A percentile compares a stretch with the other conserved stretches of the same genome.
Conservation (phyloP, 2,113 vertebrate genomes). For the Phylloscopus trochilus region DNA sequence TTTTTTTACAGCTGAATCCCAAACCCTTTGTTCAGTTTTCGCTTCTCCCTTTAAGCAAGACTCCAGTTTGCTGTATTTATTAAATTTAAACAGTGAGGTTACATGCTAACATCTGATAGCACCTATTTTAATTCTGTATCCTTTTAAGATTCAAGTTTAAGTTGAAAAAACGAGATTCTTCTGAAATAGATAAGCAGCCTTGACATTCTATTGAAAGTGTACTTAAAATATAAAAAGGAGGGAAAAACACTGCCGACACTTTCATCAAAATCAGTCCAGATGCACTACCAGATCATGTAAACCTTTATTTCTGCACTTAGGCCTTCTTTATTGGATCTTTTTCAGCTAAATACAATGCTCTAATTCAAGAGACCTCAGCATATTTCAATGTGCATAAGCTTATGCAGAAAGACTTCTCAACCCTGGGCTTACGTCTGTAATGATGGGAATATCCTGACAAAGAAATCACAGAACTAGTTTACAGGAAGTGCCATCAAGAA, state of each 20-base stretch:
- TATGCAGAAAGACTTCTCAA: background rate
- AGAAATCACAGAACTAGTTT: background rate
- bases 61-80: background rate
- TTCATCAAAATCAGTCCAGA: background rate
- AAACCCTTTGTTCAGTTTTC: background rate
- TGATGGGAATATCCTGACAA: background rate
- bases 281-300: background rate
- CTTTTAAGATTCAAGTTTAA: background rate
- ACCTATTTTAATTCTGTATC: background rate
- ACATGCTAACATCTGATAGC: background rate
- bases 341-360: background rate
- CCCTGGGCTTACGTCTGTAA: background rate
- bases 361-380: background rate
- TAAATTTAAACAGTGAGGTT: background rate
- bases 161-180: background rate
- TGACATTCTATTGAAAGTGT: background rate
- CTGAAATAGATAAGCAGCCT: background rate
- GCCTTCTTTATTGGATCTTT: background rate
- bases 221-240: background rate
- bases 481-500: background rate
- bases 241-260: background rate
- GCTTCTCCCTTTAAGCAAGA: background rate
- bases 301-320: background rate
- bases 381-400: background rate
- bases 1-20: background rate